Evolutionary conservation across 2,113 vertebrate genomes (phyloP), one percentile per base, ranked within the genome.

Genomic region (Empidonax alnorum): DNA sequence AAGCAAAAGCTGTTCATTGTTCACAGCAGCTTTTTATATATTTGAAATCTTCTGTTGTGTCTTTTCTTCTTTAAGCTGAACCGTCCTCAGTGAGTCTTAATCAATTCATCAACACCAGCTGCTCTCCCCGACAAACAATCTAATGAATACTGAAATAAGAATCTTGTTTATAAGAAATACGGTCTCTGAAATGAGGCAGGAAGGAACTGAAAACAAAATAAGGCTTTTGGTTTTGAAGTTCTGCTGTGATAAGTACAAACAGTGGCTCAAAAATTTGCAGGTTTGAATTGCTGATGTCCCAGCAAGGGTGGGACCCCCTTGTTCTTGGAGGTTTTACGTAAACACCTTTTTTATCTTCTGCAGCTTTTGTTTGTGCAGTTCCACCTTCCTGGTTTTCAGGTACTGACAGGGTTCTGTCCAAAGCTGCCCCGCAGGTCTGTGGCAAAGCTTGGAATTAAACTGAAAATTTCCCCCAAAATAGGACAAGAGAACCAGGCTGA

Each of bases 101-200:
- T 94, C 75, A 73, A 68, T 87, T 76, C 81, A 58, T 89, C 91
- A 94, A 39, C 84, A 90, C 67, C 91, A 91, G 87, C 91, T 94
- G 91, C 89, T 89, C 66, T 50, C 56, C 53, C 76, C 87, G 81
- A 89, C 81, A 79, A 90, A 89, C 87, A 73, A 33, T 80, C 78
- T 91, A 93, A 91, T 93, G 78, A 95, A 79, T 49, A 31, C 67
- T 76, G 81, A 84, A 91, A 83, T 89, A 53, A 68, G 35, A 72
- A 35, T 49, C 77, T 87, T 79, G 41, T 91, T 94, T 89, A 23
- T 82, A 75, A 82, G 84, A 94, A 95, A 81, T 72, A 69, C 0
- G 2, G 52, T 65, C 52, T 56, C 58, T 93, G 41, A 74, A 46
- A 61, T 0, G 2, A 72, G 7, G 33, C 6, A 4, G 3, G 30